Percentiles rank a stretch among this genome's conserved stretches.
These are phyloP conservation scores for Cyrtodaria siliqua DNA, from an alignment of 2,888 invertebrate species.

Conservation along the genomic window DNA sequence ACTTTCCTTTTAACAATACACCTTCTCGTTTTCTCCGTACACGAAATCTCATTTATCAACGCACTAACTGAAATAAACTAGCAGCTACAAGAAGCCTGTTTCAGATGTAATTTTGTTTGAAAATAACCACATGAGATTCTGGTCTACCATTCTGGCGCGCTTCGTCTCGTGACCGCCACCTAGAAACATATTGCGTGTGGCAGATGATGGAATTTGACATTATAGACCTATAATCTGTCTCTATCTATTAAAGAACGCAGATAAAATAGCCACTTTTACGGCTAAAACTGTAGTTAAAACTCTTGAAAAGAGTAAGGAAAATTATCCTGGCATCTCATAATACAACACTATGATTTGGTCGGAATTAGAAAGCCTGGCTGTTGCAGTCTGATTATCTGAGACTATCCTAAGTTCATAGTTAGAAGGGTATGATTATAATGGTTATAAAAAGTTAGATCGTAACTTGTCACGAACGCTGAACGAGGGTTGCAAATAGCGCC, in stretches of 20 bases:
- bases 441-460: neutral
- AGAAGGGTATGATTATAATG: neutral
- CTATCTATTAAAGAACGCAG: slow-evolving; percentile 38
- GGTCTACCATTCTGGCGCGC: slow-evolving; percentile 9
- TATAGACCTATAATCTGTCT: slow-evolving; percentile 27
- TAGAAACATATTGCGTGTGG: slow-evolving; percentile 27
- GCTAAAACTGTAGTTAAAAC: slow-evolving; percentile 14
- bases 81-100: slow-evolving; percentile 10
- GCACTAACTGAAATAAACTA: slow-evolving; percentile 27
- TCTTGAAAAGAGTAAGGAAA: slow-evolving; percentile 12
- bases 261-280: slow-evolving; percentile 51
- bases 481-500: neutral
- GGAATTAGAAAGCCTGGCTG: neutral
- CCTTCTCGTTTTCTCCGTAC: too few relatives aligned
- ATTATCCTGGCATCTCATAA: slow-evolving; percentile 1
- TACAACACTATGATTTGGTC: neutral
- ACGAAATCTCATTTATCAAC: neutral
- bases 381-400: neutral
- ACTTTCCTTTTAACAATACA: too few relatives aligned
- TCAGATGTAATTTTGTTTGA: slow-evolving; percentile 56
- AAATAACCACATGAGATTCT: slow-evolving; percentile 57
- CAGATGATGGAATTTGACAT: slow-evolving; percentile 8
- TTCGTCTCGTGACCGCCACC: slow-evolving; percentile 26
- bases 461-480: neutral
- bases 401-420: neutral